A percentile compares a stretch with the other conserved stretches of the same genome.
phyloP scores from a whole-genome alignment of 2,797 vertebrate genomes.

The Acipenser oxyrinchus region DNA sequence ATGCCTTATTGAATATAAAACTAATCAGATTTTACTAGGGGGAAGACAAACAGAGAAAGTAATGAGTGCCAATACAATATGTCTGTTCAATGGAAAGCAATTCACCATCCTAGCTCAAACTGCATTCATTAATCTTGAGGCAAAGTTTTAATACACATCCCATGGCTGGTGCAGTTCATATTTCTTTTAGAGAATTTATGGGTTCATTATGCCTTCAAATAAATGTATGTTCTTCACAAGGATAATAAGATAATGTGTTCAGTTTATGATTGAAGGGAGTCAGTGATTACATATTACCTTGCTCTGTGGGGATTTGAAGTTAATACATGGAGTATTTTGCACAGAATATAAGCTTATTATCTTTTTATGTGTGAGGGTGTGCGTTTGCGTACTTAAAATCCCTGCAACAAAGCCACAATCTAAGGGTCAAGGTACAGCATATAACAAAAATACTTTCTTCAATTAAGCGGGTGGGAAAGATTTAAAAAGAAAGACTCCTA shows the following conservation, averaged over 20 bases:
- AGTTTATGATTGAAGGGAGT: constrained; percentile 71
- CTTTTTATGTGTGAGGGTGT: not conserved
- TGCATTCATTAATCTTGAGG: constrained; percentile 29
- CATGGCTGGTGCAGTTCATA: constrained; percentile 59
- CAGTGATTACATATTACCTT: constrained; percentile 66
- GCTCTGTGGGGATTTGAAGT: constrained; percentile 66
- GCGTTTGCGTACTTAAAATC: no score
- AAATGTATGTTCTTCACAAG: constrained; percentile 65
- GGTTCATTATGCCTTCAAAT: constrained; percentile 68
- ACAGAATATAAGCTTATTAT: constrained; percentile 58
- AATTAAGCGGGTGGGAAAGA: no score
- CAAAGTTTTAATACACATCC: constrained; percentile 25
- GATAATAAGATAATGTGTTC: constrained; percentile 67
- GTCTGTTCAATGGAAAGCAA: constrained; percentile 28
- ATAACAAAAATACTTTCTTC: no score
- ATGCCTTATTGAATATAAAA: constrained; percentile 21
- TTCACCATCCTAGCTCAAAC: constrained; percentile 30
- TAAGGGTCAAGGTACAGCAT: no score
- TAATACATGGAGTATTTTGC: constrained; percentile 68
- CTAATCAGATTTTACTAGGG: constrained; percentile 10
- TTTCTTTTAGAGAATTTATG: constrained; percentile 71
- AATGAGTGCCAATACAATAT: constrained; percentile 26
- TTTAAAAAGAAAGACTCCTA: no score
- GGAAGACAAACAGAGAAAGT: constrained; percentile 14
- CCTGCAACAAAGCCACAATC: no score